Evolutionary conservation across 2,888 invertebrate species (phyloP), one percentile per base, ranked within the genome.

Genomic region (Xestia xanthographa): DNA sequence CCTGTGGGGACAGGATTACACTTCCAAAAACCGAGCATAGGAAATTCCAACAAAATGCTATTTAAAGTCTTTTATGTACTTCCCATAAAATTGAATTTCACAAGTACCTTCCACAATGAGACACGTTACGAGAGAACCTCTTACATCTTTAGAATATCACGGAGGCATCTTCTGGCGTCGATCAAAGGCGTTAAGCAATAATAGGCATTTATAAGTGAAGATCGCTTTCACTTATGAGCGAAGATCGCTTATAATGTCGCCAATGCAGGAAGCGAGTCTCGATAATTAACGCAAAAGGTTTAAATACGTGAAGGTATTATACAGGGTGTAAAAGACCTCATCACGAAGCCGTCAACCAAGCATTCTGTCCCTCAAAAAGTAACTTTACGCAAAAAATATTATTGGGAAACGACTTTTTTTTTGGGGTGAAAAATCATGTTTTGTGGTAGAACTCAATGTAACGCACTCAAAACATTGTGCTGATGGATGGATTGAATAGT

Each of bases 141-240:
- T 77, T 76, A 84, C 45, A 65, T 76, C 87, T 83, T 83, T 70
- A 79, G 76, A 83, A 87, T 78, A 79, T 83, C 65, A 72, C 53
- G 73, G 76, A 77, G 73, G 82, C 82, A 76, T 80, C 68, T 48
- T 41, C 45, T 26, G 66, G 34, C 66, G 75, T 73, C 87, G 81
- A 86, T 87, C 76, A 86, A 84, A 80, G 69, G 63, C 72, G 73
- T 77, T 79, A 83, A 71, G 86, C 77, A 85, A 85, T 86, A 86
- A 84, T 82, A 75, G 86, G 77, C 80, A 82, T 74, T 84, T 80
- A 82, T 66, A 77, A 66, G 71, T 56, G 74, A 65, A 68, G 50
- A 80, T 50, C 67, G 80, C 34, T 68, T 58, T 11, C n/a, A 80
- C 75, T 80, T 80, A 80, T 65, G 76, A 63, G 63, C 63, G 14